Percentiles rank a stretch among this genome's conserved stretches.
These are phyloP conservation scores for Contarinia nasturtii DNA, from an alignment of 1,140 invertebrate species.

Conservation along the genomic window DNA sequence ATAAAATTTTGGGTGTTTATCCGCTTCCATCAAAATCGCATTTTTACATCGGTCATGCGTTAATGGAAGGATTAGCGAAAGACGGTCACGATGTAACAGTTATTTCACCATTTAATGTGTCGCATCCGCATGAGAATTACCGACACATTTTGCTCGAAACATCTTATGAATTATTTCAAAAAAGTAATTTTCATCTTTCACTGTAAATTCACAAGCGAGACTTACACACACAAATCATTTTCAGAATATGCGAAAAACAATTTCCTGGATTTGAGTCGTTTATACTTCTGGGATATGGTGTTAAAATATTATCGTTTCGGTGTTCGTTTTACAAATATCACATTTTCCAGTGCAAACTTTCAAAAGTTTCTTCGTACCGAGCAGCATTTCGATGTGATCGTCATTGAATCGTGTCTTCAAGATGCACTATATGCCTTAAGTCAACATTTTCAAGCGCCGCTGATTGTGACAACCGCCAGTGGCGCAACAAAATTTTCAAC, in stretches of 20 bases:
- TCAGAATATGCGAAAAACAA: no score
- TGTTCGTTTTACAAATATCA: no score
- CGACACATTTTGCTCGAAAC: slow-evolving; percentile 6
- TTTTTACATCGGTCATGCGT: slow-evolving; percentile 27
- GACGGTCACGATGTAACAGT: slow-evolving; percentile 28
- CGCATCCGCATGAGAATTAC: slow-evolving; percentile 13
- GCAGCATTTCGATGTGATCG: slow-evolving; percentile 8
- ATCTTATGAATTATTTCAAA: no score
- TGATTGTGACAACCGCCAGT: slow-evolving; percentile 8
- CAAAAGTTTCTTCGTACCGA: slow-evolving; percentile 9
- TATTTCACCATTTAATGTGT: slow-evolving; percentile 22
- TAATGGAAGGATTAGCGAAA: slow-evolving; percentile 21
- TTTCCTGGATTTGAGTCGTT: no score
- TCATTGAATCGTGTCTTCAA: slow-evolving; percentile 7
- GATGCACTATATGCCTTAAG: slow-evolving; percentile 11
- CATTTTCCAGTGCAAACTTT: background rate
- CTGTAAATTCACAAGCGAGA: no score
- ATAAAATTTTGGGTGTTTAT: slow-evolving; percentile 24
- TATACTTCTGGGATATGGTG: no score
- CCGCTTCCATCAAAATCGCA: slow-evolving; percentile 31
- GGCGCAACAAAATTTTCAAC: slow-evolving; percentile 6
- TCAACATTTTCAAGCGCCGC: slow-evolving; percentile 9
- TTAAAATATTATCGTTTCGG: no score
- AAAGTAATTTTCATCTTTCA: no score
- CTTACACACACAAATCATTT: no score